These are phyloP conservation scores for Drosophila albomicans DNA, from an alignment of 1,140 invertebrate genomes.

Conservation along the genomic window DNA sequence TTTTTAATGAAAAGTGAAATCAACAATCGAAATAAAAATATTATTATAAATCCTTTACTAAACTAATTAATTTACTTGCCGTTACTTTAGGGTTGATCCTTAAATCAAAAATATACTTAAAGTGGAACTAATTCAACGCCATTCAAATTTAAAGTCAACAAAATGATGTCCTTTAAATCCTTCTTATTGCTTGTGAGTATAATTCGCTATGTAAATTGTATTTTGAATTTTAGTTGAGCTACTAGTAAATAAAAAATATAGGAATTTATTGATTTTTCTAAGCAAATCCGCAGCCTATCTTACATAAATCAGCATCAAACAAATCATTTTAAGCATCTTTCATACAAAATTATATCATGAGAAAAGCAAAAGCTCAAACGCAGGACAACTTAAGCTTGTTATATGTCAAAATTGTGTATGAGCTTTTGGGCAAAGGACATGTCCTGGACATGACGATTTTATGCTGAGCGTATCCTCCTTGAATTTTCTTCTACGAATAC, in stretches of 20 bases:
- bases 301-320: slow-evolving; percentile 71
- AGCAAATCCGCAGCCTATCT: too few species aligned
- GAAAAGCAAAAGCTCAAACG: slow-evolving; percentile 36
- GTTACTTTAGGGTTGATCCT: slow-evolving; percentile 57
- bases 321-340: slow-evolving; percentile 63
- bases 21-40: slow-evolving; percentile 1
- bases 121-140: slow-evolving; percentile 46
- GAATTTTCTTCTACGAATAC: too few species aligned
- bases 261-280: too few species aligned
- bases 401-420: slow-evolving; percentile 58
- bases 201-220: background rate
- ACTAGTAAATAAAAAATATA: background rate
- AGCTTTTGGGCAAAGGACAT: slow-evolving; percentile 43
- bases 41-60: slow-evolving; percentile 7
- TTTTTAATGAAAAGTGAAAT: slow-evolving; percentile 30
- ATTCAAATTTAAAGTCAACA: slow-evolving; percentile 46
- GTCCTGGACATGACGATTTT: background rate
- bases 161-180: slow-evolving; percentile 77
- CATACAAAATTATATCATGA: background rate
- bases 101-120: slow-evolving; percentile 9
- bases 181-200: slow-evolving; percentile 79
- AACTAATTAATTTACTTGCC: slow-evolving; percentile 38
- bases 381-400: slow-evolving; percentile 58
- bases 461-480: too few species aligned
- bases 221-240: background rate